These are phyloP conservation scores for Pomatorhinus ruficollis DNA, from an alignment of 2,113 vertebrate genomes.

Conservation along the genomic window DNA sequence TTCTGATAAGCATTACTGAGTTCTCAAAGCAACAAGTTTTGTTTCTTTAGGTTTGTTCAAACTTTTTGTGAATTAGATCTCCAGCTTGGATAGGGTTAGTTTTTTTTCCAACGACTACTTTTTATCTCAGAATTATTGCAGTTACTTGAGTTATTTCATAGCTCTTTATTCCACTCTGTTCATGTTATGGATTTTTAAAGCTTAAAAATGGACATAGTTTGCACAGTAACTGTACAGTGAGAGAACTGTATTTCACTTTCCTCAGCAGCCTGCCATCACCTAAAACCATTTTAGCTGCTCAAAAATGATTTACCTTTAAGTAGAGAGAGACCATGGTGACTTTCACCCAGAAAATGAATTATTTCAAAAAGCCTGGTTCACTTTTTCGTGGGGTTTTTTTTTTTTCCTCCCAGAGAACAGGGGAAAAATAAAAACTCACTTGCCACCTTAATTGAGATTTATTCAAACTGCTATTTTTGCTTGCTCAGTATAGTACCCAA, in stretches of 20 bases:
- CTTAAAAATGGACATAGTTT: neutral
- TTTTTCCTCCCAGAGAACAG: neutral
- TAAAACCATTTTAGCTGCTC: neutral
- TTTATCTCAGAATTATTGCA: neutral
- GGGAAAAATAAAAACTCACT: neutral
- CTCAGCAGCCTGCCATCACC: neutral
- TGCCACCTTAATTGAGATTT: conserved; percentile 13
- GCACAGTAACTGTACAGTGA: neutral
- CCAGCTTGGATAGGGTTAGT: neutral
- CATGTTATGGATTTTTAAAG: neutral
- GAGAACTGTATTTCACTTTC: neutral
- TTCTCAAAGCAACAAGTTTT: neutral
- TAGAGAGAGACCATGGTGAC: neutral
- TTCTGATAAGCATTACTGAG: neutral
- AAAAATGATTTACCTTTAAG: neutral
- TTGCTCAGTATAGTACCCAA: neutral
- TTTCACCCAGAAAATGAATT: neutral
- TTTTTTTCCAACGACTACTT: neutral
- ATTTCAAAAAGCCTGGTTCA: neutral
- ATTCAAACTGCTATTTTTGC: neutral
- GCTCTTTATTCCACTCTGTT: neutral
- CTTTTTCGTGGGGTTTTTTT: neutral
- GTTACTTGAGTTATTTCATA: neutral
- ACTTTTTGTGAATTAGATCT: neutral
- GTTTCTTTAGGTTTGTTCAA: neutral